Percentiles rank a stretch among this genome's conserved stretches.
These are phyloP conservation scores for Harmothoe impar DNA, from an alignment of 2,888 invertebrate genomes.

Conservation along the genomic window DNA sequence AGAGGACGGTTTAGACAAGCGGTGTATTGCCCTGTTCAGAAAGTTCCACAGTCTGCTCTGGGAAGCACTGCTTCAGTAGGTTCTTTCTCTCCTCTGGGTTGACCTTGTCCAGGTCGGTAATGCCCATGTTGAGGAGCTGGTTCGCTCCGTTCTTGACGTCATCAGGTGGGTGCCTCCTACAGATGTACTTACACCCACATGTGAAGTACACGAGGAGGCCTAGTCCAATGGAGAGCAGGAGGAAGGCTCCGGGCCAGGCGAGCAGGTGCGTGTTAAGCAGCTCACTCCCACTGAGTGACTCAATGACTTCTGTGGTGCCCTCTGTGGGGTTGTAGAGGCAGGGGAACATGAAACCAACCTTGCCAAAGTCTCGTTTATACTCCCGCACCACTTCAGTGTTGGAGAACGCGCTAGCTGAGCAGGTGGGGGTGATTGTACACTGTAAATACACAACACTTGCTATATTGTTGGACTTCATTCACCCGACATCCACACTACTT, in stretches of 20 bases:
- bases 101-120: not conserved
- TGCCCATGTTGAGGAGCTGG: conserved; percentile 33
- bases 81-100: not conserved
- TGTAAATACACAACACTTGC: not conserved
- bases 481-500: not conserved
- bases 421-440: not conserved
- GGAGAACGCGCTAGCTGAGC: not conserved
- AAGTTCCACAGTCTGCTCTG: not conserved
- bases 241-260: conserved; percentile 4
- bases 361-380: conserved; percentile 25
- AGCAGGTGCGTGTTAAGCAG: conserved; percentile 24
- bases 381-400: not conserved
- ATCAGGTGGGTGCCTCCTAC: conserved; percentile 2
- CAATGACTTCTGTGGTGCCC: conserved; percentile 30
- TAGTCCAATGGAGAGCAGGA: not conserved
- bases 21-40: no score
- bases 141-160: conserved; percentile 32
- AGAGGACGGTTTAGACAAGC: no score
- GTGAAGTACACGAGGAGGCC: conserved; percentile 19
- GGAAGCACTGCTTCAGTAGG: conserved; percentile 27
- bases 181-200: conserved; percentile 45
- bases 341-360: not conserved
- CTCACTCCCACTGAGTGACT: not conserved
- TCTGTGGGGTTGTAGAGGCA: conserved; percentile 44
- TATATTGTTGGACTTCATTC: not conserved